Evolutionary conservation across 2,113 vertebrate genomes (phyloP), one percentile per base, ranked within the genome.

Genomic region (Aplodontia rufa): DNA sequence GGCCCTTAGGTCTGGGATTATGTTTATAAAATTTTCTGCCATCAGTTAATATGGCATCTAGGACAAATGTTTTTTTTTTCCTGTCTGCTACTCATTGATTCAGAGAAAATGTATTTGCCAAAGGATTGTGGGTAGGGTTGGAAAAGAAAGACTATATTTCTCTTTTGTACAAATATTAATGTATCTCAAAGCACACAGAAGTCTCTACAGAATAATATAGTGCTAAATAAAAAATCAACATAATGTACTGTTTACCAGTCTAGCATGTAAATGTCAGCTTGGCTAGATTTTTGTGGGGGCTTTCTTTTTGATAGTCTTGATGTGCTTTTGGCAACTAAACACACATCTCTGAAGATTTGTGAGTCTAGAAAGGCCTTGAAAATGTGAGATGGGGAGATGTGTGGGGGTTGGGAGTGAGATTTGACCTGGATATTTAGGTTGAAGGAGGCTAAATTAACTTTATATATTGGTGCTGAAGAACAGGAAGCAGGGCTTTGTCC

Each of bases 121-220:
- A 78, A 10, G 19, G 45, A 66, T 53, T 92, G 24, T 6, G 74
- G 40, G 5, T 47, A 60, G 55, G 76, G 30, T 82, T 26, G 22
- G 6, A 53, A 94, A 82, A 74, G 35, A 94, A 85, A 88, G 53
- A 94, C 89, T 96, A 58, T 90, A 47, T 96, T 92, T 96, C 78
- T 88, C n/a, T 86, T 96, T 93, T 62, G n/a, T 91, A 81, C 69
- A 97, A 95, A 94, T 96, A 95, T 93, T 92, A 95, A 86, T 90
- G 35, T 79, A 83, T 74, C 78, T 60, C 66, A 80, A 93, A 75
- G 85, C 82, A 92, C 72, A 96, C 24, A 75, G 51, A 60, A 47
- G 62, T 87, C 89, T 97, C 81, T 40, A 64, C 16, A 80, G 93
- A 91, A 89, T 92, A 28, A 51, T 32, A 64, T 51, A 3, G 86